Evolutionary conservation across 2,797 vertebrate species (phyloP), one percentile per base, ranked within the genome.

Genomic region (Clarias fuscus): DNA sequence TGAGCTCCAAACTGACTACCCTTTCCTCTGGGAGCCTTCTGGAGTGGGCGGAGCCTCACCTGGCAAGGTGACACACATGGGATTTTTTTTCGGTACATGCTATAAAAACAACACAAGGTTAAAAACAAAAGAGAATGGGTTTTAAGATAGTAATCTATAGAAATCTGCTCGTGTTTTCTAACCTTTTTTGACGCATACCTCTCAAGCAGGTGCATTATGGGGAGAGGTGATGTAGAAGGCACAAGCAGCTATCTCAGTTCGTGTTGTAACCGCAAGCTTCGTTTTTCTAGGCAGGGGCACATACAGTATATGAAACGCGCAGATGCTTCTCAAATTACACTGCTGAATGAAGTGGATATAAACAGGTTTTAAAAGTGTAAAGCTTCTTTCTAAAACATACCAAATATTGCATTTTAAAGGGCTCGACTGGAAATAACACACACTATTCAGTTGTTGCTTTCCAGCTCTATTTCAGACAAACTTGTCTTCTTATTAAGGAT

Each of bases 11-110:
- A 64, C 6, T 64, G 20, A 64, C 1, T 40, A 40, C 59, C 40
- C 59, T 40, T 64, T 43, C 59, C 20, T 79, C 8, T 13, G 58
- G n/a, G 53, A 77, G 8, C 20, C 0, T 37, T 59, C 14, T n/a
- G 22, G 5, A 43, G 78, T 64, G 37, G 78, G 78, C 33, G 20
- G 77, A 30, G 76, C 20, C 59, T 17, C 59, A 80, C 77, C 77
- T 80, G 77, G 33, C 2, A 22, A 62, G 77, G 59, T 80, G 58
- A 79, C 30, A 33, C 3, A 14, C 18, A 61, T 1, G 14, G 14
- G 6, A 5, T 4, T 17, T 15, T 3, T 3, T 30, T 30, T 30
- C 5, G 7, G 17, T 59, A 30, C 27, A 5, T 10, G 7, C 75
- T 33, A 15, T 17, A 30, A 59, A 58, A 58, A 59, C 17, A 7